Evolutionary conservation across 2,888 invertebrate genomes (phyloP), one percentile per base, ranked within the genome.

Genomic region (Diaphora mendica): DNA sequence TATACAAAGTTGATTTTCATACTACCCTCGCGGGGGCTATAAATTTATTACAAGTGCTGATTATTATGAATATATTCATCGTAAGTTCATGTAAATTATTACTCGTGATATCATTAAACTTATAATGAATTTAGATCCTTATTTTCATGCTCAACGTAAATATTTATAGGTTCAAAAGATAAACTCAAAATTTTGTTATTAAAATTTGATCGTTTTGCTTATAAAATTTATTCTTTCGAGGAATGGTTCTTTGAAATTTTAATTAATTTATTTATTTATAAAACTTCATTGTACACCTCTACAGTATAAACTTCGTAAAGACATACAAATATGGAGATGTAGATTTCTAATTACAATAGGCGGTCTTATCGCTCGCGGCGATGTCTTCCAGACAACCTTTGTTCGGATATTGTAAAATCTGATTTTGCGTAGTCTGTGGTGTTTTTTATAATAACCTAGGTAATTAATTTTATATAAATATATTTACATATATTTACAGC

Each of bases 41-140:
- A 68, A 68, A 68, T 68, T 68, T 51, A 8, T 35, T n/a, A 51
- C 68, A 55, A 55, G 51, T 51, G 51, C 68, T 68, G 33, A 68
- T 68, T 51, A 68, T 68, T 51, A 55, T 68, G 68, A 68, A 51
- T 68, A 68, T 33, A 68, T 68, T 30, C 51, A n/a, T 51, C 33
- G 51, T 55, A 51, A 51, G 33, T n/a, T 51, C n/a, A n/a, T 55
- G 51, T 51, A 33, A 68, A 35, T 68, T 51, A 68, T 51, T 51
- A 15, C 33, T 55, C 13, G 55, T 55, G n/a, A 55, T 55, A 55
- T 13, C 13, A 26, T 55, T 55, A 55, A 26, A 55, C 13, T 23
- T 55, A n/a, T 55, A 55, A 55, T n/a, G n/a, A 55, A 55, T 55
- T 55, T 26, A 26, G n/a, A 26, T 55, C 23, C 1, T 55, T 13